These are phyloP conservation scores for Papilio aristodemus DNA, from an alignment of 1,140 invertebrate species.

Conservation along the genomic window DNA sequence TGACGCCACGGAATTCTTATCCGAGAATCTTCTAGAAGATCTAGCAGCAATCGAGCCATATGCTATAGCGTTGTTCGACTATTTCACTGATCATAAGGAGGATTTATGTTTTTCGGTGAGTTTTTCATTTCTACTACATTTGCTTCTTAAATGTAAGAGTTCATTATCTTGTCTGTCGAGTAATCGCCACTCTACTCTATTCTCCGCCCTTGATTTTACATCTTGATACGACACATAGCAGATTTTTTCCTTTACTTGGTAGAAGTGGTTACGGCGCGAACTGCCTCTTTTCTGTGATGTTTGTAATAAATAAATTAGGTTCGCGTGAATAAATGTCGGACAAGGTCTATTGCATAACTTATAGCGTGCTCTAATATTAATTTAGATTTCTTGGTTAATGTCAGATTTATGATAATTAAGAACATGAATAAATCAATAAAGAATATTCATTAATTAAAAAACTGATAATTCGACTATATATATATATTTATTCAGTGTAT, in stretches of 20 bases:
- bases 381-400: slow-evolving; percentile 11
- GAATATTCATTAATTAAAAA: background rate
- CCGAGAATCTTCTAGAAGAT: slow-evolving; percentile 21
- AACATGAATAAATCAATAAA: background rate
- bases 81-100: slow-evolving; percentile 84
- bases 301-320: too few relatives aligned
- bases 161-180: too few relatives aligned
- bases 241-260: too few relatives aligned
- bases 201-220: too few relatives aligned
- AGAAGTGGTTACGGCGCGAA: too few relatives aligned
- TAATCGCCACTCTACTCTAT: too few relatives aligned
- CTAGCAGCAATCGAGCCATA: slow-evolving; percentile 73
- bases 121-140: slow-evolving; percentile 28
- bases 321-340: slow-evolving; percentile 11
- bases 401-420: slow-evolving; percentile 7
- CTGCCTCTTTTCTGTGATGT: too few relatives aligned
- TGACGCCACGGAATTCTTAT: slow-evolving; percentile 41
- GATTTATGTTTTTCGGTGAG: slow-evolving; percentile 88
- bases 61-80: slow-evolving; percentile 88
- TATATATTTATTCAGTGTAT: too few relatives aligned
- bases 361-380: slow-evolving; percentile 12
- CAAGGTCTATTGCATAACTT: slow-evolving; percentile 12
- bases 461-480: too few relatives aligned
- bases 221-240: too few relatives aligned
- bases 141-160: too few relatives aligned